Base-by-base conservation (phyloP, 2,888 invertebrate species). In the Marasmarcha lunaedactyla region DNA sequence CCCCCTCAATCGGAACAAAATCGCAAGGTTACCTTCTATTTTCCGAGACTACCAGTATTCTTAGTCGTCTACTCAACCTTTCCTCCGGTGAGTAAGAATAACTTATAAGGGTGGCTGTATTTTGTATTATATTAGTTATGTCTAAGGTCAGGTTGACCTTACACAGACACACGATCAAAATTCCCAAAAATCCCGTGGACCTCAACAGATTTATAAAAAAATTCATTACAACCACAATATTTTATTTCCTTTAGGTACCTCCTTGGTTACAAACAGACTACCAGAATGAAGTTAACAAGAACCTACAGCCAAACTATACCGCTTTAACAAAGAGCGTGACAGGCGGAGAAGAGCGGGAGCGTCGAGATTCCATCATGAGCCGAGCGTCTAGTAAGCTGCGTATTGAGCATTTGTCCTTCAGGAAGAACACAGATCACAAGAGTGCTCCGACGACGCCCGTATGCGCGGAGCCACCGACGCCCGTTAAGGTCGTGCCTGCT, bases 191-290 rank as follows among this genome's bases (percentile, higher is more conserved):
- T n/a, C n/a, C n/a, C n/a, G n/a, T n/a, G n/a, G n/a, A n/a, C n/a
- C n/a, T n/a, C n/a, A n/a, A n/a, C n/a, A n/a, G n/a, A n/a, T n/a
- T n/a, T n/a, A n/a, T n/a, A n/a, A n/a, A n/a, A n/a, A n/a, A n/a
- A n/a, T n/a, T n/a, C n/a, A n/a, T n/a, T n/a, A 30, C 11, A 30
- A 4, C 4, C 30, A 30, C 10, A 7, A n/a, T 30, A 7, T 30
- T 4, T 30, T n/a, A 30, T 7, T 30, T 25, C 25, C 25, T 30
- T 11, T 63, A 91, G 91, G 89, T 92, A 42, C 92, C 92, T 12
- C 87, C 89, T 37, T 92, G 91, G 90, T 85, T 91, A 15, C 87
- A 89, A 63, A 87, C 89, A 43, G 90, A 91, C 63, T 84, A 81
- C 50, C 78, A 79, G 42, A 70, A 64, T 42, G 83, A 81, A 46